A percentile compares a stretch with the other conserved stretches of the same genome.
These are phyloP conservation scores for Athripsodes cinereus DNA, from an alignment of 2,888 invertebrate species.

Conservation along the genomic window DNA sequence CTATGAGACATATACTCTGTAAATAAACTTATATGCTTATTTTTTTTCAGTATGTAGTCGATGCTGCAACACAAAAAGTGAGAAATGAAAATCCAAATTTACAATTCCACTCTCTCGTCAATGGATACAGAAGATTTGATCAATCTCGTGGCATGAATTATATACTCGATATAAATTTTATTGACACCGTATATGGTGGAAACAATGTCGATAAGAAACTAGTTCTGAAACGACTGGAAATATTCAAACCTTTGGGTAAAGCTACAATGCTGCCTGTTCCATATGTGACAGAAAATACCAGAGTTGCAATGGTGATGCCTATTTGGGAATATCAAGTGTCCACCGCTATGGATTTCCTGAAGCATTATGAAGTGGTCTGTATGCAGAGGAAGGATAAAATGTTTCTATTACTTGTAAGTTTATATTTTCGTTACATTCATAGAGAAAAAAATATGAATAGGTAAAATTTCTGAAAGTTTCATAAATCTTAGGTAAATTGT, in stretches of 20 bases:
- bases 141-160: conserved; percentile 83
- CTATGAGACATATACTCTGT: too few relatives aligned
- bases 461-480: too few relatives aligned
- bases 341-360: conserved; percentile 61
- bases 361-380: conserved; percentile 63
- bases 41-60: conserved; percentile 42
- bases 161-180: conserved; percentile 63
- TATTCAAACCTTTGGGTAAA: conserved; percentile 77
- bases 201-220: conserved; percentile 4
- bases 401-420: conserved; percentile 60
- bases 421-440: neutral
- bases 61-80: conserved; percentile 46
- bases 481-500: too few relatives aligned
- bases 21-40: too few relatives aligned
- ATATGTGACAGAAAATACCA: conserved; percentile 90
- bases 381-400: conserved; percentile 75
- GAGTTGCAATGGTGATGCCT: conserved; percentile 71
- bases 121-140: conserved; percentile 74
- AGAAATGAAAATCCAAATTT: conserved; percentile 46
- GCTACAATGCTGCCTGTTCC: conserved; percentile 89
- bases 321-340: conserved; percentile 40
- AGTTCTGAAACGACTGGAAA: conserved; percentile 57
- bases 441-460: too few relatives aligned
- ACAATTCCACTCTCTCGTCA: conserved; percentile 52
- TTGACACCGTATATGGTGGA: neutral